Conservation (phyloP, 2,888 invertebrate genomes). For the Hypolimnas misippus region DNA sequence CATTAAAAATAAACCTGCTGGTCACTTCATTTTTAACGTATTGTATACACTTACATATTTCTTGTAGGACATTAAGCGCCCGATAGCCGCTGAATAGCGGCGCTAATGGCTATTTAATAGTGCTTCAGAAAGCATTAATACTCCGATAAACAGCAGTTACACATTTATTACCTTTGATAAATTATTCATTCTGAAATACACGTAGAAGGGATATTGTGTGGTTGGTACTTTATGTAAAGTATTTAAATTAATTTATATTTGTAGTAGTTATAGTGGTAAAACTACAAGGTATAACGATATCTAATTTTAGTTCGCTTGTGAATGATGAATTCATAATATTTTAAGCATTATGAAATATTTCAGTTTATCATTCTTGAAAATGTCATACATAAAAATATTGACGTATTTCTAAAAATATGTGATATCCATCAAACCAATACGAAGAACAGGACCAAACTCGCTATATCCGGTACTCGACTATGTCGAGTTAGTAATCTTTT, state of each 20-base stretch:
- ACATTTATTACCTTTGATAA: constrained; percentile 28
- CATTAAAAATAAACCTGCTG: neutral
- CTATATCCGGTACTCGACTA: neutral
- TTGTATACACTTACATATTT: constrained; percentile 20
- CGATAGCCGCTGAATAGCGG: constrained; percentile 48
- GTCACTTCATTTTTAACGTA: neutral
- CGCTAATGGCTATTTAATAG: constrained; percentile 59
- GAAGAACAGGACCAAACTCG: no score
- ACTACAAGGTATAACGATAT: no score
- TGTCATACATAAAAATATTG: no score
- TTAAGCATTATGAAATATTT: no score
- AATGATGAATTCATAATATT: no score
- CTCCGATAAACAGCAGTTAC: constrained; percentile 45
- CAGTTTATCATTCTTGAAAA: no score
- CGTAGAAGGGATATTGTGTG: neutral
- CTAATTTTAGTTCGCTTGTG: no score
- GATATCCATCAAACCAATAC: no score
- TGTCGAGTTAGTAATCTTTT: neutral
- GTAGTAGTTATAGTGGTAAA: no score
- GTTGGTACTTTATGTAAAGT: neutral
- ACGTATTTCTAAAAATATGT: no score
- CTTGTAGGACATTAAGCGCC: constrained; percentile 33
- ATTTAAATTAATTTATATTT: neutral
- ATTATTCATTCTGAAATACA: constrained; percentile 14
- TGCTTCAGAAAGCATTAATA: constrained; percentile 47